Conservation (phyloP, 2,888 invertebrate species). For the Ferdinandea cuprea region DNA sequence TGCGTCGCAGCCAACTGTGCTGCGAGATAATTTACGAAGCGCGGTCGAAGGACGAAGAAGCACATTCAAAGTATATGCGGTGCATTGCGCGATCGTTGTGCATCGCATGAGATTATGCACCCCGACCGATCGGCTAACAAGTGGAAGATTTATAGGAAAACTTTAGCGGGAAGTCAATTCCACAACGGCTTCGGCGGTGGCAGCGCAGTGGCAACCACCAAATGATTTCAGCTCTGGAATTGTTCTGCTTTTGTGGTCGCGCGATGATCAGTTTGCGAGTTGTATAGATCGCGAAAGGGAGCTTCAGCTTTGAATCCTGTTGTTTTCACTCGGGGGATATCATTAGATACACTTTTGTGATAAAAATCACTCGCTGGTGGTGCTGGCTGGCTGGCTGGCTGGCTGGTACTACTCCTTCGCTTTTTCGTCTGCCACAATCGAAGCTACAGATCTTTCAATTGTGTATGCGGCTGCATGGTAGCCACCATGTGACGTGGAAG, state of each 20-base stretch:
- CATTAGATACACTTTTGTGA: slow-evolving; percentile 73
- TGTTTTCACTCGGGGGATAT: slow-evolving; percentile 67
- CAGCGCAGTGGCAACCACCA: slow-evolving; percentile 57
- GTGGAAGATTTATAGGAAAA: slow-evolving; percentile 72
- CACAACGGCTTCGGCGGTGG: slow-evolving; percentile 7
- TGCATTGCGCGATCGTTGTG: slow-evolving; percentile 47
- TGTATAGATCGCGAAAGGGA: slow-evolving; percentile 55
- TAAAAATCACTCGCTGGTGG: slow-evolving; percentile 63
- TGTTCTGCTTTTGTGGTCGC: slow-evolving; percentile 52
- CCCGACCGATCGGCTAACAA: slow-evolving; percentile 63
- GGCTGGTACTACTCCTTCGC: slow-evolving; percentile 31
- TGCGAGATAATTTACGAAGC: slow-evolving; percentile 63
- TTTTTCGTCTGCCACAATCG: slow-evolving; percentile 56
- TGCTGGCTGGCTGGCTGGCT: too few relatives aligned
- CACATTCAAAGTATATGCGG: slow-evolving; percentile 69
- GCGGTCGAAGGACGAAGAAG: slow-evolving; percentile 15
- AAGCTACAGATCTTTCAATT: slow-evolving; percentile 72
- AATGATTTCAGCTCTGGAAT: slow-evolving; percentile 55
- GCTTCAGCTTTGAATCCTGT: slow-evolving; percentile 60
- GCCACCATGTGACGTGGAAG: slow-evolving; percentile 13
- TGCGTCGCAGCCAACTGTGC: slow-evolving; percentile 52
- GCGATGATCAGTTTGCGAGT: slow-evolving; percentile 63
- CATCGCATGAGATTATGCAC: slow-evolving; percentile 43
- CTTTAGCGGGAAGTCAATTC: slow-evolving; percentile 66
- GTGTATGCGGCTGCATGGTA: slow-evolving; percentile 39